These are phyloP conservation scores for Drosophila nasuta DNA, from an alignment of 1,140 invertebrate genomes.

Conservation along the genomic window DNA sequence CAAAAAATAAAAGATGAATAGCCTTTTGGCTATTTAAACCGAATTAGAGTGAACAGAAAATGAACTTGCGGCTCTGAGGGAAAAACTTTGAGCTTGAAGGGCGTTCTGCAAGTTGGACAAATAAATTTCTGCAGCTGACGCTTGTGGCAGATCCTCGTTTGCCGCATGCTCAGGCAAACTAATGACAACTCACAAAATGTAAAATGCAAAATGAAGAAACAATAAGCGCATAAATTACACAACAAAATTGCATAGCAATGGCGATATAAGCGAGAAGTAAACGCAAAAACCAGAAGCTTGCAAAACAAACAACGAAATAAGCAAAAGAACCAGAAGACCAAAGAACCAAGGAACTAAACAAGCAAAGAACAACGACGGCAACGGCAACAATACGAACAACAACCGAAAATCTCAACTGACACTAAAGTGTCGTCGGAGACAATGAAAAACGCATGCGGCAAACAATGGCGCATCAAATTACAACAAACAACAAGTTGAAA, in stretches of 20 bases:
- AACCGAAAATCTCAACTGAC: slow-evolving; percentile 62
- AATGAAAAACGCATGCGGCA: slow-evolving; percentile 67
- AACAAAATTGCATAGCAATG: slow-evolving; percentile 73
- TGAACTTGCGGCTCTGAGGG: slow-evolving; percentile 31
- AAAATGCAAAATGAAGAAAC: slow-evolving; percentile 81
- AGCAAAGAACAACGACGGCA: neutral
- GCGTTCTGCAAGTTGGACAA: slow-evolving; percentile 27
- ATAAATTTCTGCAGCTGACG: slow-evolving; percentile 75
- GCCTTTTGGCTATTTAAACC: slow-evolving; percentile 32
- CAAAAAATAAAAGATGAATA: neutral
- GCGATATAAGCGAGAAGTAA: slow-evolving; percentile 67
- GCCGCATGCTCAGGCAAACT: slow-evolving; percentile 45
- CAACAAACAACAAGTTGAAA: slow-evolving; percentile 54
- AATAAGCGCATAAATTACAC: slow-evolving; percentile 77
- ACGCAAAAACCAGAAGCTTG: slow-evolving; percentile 25
- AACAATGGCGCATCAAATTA: slow-evolving; percentile 80
- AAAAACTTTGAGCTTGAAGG: slow-evolving; percentile 36
- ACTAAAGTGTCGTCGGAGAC: slow-evolving; percentile 50
- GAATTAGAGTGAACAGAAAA: slow-evolving; percentile 33
- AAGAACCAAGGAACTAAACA: slow-evolving; percentile 12
- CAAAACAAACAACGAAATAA: slow-evolving; percentile 10
- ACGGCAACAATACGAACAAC: slow-evolving; percentile 10
- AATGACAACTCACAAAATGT: slow-evolving; percentile 68
- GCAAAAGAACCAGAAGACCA: neutral
- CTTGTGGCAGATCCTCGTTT: slow-evolving; percentile 29